Percentiles rank a stretch among this genome's conserved stretches.
These are phyloP conservation scores for Acronicta psi DNA, from an alignment of 2,888 invertebrate genomes.

Conservation along the genomic window DNA sequence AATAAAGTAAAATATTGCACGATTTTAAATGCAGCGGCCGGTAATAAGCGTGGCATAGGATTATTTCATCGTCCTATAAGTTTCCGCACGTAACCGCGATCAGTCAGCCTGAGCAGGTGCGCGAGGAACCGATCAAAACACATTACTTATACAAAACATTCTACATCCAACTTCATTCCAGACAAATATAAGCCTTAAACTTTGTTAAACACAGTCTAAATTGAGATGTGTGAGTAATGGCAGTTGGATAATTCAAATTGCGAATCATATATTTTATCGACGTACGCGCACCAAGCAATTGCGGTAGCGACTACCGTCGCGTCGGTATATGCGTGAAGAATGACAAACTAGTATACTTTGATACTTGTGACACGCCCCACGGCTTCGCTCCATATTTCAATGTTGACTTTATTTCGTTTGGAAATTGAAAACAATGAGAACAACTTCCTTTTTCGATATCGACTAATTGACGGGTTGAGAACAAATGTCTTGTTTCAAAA, in stretches of 20 bases:
- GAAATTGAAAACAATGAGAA: conserved; percentile 45
- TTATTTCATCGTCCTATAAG: conserved; percentile 64
- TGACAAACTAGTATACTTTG: conserved; percentile 69
- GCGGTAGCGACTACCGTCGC: conserved; percentile 69
- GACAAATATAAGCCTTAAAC: conserved; percentile 25
- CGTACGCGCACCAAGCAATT: conserved; percentile 67
- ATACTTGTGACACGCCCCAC: conserved; percentile 43
- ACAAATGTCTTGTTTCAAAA: conserved; percentile 37
- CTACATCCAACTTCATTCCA: conserved; percentile 14
- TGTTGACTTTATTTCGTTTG: conserved; percentile 31
- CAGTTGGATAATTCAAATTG: conserved; percentile 44
- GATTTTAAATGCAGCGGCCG: conserved; percentile 46
- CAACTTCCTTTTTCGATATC: conserved; percentile 40
- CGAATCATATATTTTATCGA: conserved; percentile 63
- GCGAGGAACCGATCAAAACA: conserved; percentile 59
- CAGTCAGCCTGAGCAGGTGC: conserved; percentile 77
- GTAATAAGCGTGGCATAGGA: conserved; percentile 54
- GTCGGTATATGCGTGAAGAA: conserved; percentile 71
- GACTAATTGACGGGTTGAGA: conserved; percentile 44
- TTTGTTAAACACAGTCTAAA: conserved; percentile 5
- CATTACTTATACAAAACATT: conserved; percentile 52
- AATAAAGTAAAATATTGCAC: conserved; percentile 34
- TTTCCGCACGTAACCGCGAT: conserved; percentile 69
- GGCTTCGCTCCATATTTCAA: conserved; percentile 31
- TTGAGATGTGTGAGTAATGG: conserved; percentile 12